Evolutionary conservation across 1,140 invertebrate genomes (phyloP).

Genomic region (Pygmarrhopalites habei): DNA sequence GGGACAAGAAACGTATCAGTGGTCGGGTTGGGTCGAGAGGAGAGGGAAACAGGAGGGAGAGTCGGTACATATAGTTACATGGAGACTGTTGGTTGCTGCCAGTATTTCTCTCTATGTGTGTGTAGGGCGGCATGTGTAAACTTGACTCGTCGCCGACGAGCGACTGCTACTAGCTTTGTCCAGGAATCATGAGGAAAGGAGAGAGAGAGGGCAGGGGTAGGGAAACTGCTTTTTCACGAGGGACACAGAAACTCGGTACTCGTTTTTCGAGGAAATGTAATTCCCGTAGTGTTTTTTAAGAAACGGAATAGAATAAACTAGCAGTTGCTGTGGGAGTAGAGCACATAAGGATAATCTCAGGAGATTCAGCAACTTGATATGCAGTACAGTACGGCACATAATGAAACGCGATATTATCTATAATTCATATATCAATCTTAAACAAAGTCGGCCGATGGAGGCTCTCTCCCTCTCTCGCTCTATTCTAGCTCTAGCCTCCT

Average conservation of each 20-base stretch:
- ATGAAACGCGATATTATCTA: conserved; percentile 40
- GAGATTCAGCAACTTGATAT: conserved; percentile 38
- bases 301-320: conserved; percentile 35
- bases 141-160: conserved; percentile 20
- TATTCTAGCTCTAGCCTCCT: too few relatives aligned
- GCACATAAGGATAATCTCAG: conserved; percentile 35
- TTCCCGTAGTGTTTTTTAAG: conserved; percentile 34
- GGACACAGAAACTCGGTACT: conserved; percentile 8
- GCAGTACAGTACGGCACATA: conserved; percentile 33
- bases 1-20: conserved; percentile 17
- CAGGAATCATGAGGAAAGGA: conserved; percentile 28
- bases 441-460: conserved; percentile 24
- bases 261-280: conserved; percentile 28
- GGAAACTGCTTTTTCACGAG: not conserved
- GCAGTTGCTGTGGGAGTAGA: conserved; percentile 24
- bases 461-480: conserved; percentile 6
- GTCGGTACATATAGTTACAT: too few relatives aligned
- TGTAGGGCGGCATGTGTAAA: conserved; percentile 16
- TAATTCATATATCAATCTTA: conserved; percentile 40
- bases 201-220: not conserved
- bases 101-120: not conserved
- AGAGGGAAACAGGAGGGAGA: too few relatives aligned
- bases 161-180: conserved; percentile 16
- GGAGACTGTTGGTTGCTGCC: not conserved
- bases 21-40: conserved; percentile 15